phyloP scores from a whole-genome alignment of 2,113 vertebrate species.

The Megatriorchis doriae region DNA sequence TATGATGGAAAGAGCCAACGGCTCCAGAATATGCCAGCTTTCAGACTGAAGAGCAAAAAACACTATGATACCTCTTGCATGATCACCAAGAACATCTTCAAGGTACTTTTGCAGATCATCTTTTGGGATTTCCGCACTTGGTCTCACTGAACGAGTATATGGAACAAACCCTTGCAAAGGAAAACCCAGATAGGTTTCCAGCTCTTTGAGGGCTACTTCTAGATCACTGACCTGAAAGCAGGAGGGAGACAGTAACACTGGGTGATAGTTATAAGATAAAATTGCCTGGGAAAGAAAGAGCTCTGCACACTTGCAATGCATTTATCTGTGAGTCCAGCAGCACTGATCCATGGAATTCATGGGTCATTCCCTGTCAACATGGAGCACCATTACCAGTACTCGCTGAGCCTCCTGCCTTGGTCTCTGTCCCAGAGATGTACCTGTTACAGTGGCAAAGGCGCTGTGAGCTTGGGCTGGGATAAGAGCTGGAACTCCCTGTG shows the following conservation, averaged over 20 bases:
- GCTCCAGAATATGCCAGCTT: not conserved
- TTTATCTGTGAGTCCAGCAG: not conserved
- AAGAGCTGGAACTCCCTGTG: not conserved
- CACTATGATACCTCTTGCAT: constrained; percentile 57
- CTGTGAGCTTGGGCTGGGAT: not conserved
- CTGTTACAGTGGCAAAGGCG: not conserved
- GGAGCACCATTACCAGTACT: not conserved
- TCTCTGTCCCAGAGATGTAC: not conserved
- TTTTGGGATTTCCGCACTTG: constrained; percentile 66
- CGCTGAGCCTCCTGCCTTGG: not conserved
- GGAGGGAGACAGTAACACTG: not conserved
- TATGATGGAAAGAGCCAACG: not conserved
- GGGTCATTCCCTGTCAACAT: not conserved
- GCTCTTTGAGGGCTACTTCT: constrained; percentile 69
- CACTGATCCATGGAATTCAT: not conserved
- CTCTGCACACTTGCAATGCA: not conserved
- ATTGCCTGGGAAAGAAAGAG: not conserved
- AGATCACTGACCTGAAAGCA: constrained; percentile 70
- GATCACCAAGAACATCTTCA: constrained; percentile 51
- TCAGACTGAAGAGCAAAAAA: not conserved
- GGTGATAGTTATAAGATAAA: not conserved
- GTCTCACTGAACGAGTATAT: constrained; percentile 56
- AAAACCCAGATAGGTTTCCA: constrained; percentile 74
- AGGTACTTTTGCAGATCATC: constrained; percentile 73
- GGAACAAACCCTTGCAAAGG: constrained; percentile 57